A percentile compares a stretch with the other conserved stretches of the same genome.
These are phyloP conservation scores for Drosophila eugracilis DNA, from an alignment of 1,140 invertebrate genomes.

Conservation along the genomic window DNA sequence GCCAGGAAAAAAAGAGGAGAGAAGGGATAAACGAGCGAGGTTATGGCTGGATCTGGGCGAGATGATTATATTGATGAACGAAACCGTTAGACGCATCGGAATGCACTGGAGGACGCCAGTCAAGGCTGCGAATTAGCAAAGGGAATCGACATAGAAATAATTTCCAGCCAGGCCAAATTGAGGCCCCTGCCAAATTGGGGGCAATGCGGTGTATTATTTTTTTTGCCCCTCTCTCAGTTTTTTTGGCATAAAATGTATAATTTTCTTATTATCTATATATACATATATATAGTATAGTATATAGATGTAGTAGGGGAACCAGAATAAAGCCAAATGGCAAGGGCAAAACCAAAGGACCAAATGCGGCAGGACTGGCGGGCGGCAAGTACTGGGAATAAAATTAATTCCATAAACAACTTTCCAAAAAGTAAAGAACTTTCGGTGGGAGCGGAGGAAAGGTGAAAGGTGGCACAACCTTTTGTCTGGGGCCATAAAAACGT, in stretches of 20 bases:
- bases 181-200: conserved; percentile 68
- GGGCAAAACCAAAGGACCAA: conserved; percentile 18
- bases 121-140: conserved; percentile 38
- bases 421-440: conserved; percentile 64
- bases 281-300: no score
- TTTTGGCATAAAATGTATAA: conserved; percentile 80
- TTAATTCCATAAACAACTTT: conserved; percentile 82
- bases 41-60: conserved; percentile 15
- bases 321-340: conserved; percentile 43
- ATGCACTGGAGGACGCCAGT: conserved; percentile 57
- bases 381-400: conserved; percentile 65
- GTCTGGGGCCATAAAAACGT: conserved; percentile 65
- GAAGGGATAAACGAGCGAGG: conserved; percentile 62
- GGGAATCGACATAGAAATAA: conserved; percentile 58
- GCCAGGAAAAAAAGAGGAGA: conserved; percentile 42
- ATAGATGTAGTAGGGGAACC: conserved; percentile 58
- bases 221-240: conserved; percentile 22
- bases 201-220: conserved; percentile 75
- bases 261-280: conserved; percentile 84
- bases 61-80: conserved; percentile 53
- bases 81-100: conserved; percentile 81
- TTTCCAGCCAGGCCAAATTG: conserved; percentile 67
- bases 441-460: conserved; percentile 24
- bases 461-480: conserved; percentile 60
- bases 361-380: neutral